A percentile compares a stretch with the other conserved stretches of the same genome.
phyloP scores from a whole-genome alignment of 1,140 invertebrate species.

The Panulirus ornatus region DNA sequence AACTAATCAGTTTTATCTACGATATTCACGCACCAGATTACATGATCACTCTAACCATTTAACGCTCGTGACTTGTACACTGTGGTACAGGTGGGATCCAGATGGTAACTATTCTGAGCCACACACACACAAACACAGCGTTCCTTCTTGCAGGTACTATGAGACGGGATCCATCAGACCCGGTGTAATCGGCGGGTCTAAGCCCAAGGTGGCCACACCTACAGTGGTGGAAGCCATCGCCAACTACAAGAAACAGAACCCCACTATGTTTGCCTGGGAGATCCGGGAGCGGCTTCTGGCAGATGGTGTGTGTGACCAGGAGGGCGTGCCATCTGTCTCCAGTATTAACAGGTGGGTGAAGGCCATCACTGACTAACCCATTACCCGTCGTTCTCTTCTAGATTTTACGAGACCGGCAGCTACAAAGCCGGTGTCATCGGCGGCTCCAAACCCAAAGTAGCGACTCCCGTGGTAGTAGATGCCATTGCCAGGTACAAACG shows the following conservation, averaged over 20 bases:
- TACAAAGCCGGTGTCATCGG: constrained; percentile 99
- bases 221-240: constrained; percentile 94
- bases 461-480: constrained; percentile 98
- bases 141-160: constrained; percentile 85
- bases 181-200: constrained; percentile 93
- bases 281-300: constrained; percentile 91
- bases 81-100: background rate
- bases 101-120: constrained; percentile 1
- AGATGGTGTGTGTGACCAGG: constrained; percentile 88
- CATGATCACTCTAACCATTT: too few species aligned
- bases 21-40: too few species aligned
- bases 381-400: constrained; percentile 78
- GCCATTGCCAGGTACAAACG: constrained; percentile 98
- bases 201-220: constrained; percentile 92
- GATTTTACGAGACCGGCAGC: constrained; percentile 98
- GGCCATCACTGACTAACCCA: constrained; percentile 43
- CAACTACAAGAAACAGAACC: constrained; percentile 93
- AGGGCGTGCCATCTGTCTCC: constrained; percentile 89
- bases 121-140: background rate
- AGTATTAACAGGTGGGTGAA: constrained; percentile 86
- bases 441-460: constrained; percentile 99
- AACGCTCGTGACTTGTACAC: background rate
- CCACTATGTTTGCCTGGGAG: constrained; percentile 95
- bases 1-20: too few species aligned
- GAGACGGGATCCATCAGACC: constrained; percentile 95